These are phyloP conservation scores for Drosophila melanogaster DNA, from an alignment of 1,140 invertebrate species.

Conservation along the genomic window DNA sequence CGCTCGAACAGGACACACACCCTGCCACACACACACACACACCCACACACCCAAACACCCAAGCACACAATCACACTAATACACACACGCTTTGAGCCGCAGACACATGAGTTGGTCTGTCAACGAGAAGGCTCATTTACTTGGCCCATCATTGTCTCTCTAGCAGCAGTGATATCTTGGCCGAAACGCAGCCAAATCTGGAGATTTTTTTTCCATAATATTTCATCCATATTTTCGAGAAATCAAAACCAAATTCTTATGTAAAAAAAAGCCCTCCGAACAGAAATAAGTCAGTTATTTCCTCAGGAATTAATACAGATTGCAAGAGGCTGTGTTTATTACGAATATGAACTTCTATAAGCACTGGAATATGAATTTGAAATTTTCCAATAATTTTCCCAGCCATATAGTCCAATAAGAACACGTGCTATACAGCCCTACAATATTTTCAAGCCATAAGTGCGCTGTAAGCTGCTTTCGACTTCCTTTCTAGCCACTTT, in stretches of 20 bases:
- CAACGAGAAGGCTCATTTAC: slow-evolving; percentile 64
- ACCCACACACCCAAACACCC: background rate
- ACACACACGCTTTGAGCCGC: slow-evolving; percentile 5
- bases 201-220: background rate
- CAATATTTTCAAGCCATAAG: background rate
- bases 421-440: too few relatives aligned
- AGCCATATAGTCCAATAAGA: background rate
- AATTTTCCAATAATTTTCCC: background rate
- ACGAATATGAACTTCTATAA: background rate
- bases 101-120: slow-evolving; percentile 38
- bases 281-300: too few relatives aligned
- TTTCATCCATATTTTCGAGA: too few relatives aligned
- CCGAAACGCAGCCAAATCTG: background rate
- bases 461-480: background rate
- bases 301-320: too few relatives aligned
- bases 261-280: too few relatives aligned
- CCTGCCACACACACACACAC: background rate
- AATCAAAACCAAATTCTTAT: too few relatives aligned
- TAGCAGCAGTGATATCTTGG: slow-evolving; percentile 3
- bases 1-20: slow-evolving; percentile 27
- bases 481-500: too few relatives aligned
- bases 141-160: slow-evolving; percentile 55
- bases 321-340: too few relatives aligned
- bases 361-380: too few relatives aligned
- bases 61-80: background rate